phyloP scores from a whole-genome alignment of 2,113 vertebrate species.

The Cyrtonyx montezumae region DNA sequence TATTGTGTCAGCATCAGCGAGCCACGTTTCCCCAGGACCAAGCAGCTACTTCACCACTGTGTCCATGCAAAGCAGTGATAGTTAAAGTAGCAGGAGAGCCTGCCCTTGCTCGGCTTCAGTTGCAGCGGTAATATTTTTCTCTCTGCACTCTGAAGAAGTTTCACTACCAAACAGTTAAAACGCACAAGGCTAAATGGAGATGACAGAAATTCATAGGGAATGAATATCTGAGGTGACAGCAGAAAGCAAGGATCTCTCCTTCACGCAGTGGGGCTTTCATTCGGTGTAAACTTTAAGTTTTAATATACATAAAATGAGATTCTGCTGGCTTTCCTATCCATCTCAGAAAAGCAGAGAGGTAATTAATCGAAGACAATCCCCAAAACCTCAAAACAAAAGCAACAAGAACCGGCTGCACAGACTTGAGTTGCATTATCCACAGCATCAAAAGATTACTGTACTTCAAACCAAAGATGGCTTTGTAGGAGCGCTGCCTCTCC shows the following conservation, averaged over 20 bases:
- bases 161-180: constrained; percentile 31
- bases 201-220: background rate
- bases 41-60: background rate
- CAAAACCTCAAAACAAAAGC: constrained; percentile 27
- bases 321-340: background rate
- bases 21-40: background rate
- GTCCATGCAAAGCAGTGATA: background rate
- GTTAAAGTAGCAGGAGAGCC: background rate
- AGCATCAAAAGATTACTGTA: background rate
- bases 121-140: background rate
- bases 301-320: constrained; percentile 15
- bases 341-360: background rate
- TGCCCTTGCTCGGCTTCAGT: accelerated
- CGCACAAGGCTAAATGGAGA: background rate
- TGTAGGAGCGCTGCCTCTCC: background rate
- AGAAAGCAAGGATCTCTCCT: background rate
- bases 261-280: background rate
- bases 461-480: constrained; percentile 30
- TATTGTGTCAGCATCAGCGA: background rate
- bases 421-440: background rate
- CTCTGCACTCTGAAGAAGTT: background rate
- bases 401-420: background rate
- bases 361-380: background rate
- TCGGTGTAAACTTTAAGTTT: constrained; percentile 19
- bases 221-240: constrained; percentile 20